Base-by-base conservation (phyloP, 2,113 vertebrate genomes). In the Cranoglanis bouderius region DNA sequence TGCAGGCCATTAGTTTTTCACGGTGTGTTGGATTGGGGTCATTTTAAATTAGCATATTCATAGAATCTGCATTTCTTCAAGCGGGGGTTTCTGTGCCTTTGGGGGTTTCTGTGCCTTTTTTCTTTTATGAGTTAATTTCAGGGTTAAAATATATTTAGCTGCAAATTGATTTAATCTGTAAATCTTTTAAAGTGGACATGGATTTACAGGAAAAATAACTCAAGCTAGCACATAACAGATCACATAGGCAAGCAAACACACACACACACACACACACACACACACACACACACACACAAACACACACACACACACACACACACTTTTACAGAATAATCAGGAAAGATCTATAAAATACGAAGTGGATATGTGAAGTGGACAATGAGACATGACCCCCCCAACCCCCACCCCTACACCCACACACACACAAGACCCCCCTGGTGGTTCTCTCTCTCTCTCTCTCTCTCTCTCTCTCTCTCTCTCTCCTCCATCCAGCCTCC, bases 271-370 rank as follows among this genome's bases (percentile, higher is more conserved):
- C 70, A 38, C 70, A 59, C 53, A 63, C 18, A 24, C 35, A 61
- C 32, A 63, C 9, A 43, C 0, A 59, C 53, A 63, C 18, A 24
- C 35, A 61, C 32, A 2, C 38, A 9, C 38, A 40, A 35, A 40
- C 29, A 59, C 53, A 24, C n/a, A 59, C 55, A 26, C n/a, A 57
- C 12, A 59, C 53, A 63, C 18, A 24, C 35, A 61, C 32, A 63
- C 9, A 43, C 0, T 12, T 40, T 26, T 35, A 35, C 65, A 74
- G 32, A 78, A 1, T 78, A 86, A 61, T 49, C 26, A 61, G 72
- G 46, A 53, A 72, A 59, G 43, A 85, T 67, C 38, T 72, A 72
- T 72, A 65, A 85, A 46, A 70, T 63, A 85, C 32, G 63, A 72
- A 59, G 12, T n/a, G n/a, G n/a, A n/a, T n/a, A n/a, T n/a, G n/a